Evolutionary conservation across 2,888 invertebrate genomes (phyloP), one percentile per base, ranked within the genome.

Genomic region (Arctia plantaginis): DNA sequence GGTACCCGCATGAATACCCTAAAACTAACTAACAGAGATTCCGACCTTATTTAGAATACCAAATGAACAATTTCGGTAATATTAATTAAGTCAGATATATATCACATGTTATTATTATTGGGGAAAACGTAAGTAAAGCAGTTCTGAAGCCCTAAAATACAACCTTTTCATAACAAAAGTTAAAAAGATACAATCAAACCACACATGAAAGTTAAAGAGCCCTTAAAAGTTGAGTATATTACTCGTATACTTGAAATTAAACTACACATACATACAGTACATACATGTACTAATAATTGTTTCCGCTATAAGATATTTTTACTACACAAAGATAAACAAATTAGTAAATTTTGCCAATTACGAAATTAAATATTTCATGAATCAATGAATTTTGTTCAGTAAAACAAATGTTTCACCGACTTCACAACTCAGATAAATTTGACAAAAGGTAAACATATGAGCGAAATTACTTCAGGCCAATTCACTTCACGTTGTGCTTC

Each of bases 391-490:
- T 67, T 67, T 30, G 33, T 44, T 20, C 1, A 44, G 41, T 30
- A 30, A 44, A 44, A 44, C 27, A 67, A 33, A 47, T 35, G 27
- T 59, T 70, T 70, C 62, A 62, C 27, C n/a, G 51, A 13, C 23
- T 69, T 55, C 69, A n/a, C n/a, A 69, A 69, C 33, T 51, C 51
- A 47, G 55, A 51, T 51, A 33, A 55, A 69, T 35, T 35, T 51
- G 68, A 33, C 33, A 68, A 51, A 47, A 23, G 51, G 20, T 30
- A 30, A 55, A 69, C 69, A 39, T 3, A 41, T 55, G 12, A 23
- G 1, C 1, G 41, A 41, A 55, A 41, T 30, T 62, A 62, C 20
- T 55, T 20, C 59, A 69, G 18, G 15, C 33, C 72, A 73, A 68
- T 64, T 68, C 68, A 47, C 73, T 47, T 51, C 64, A 69, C 62